phyloP scores from a whole-genome alignment of 1,140 invertebrate genomes.

The Meloidogyne floridensis region DNA sequence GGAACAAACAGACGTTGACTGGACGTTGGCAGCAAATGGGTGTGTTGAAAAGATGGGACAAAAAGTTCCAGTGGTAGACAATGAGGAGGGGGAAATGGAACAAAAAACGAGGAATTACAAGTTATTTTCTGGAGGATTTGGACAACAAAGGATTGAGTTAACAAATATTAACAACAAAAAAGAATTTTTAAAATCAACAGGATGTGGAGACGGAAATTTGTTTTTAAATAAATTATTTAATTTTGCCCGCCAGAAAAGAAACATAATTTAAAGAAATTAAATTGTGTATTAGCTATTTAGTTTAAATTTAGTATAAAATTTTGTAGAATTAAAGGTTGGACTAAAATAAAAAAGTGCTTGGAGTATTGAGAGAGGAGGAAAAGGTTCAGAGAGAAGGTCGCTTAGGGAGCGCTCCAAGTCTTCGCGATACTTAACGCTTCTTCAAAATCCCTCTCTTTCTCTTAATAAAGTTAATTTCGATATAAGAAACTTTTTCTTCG shows the following conservation, averaged over 20 bases:
- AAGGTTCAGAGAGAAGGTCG: too few relatives aligned
- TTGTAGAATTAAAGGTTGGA: too few relatives aligned
- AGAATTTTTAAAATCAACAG: background rate
- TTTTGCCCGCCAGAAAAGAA: background rate
- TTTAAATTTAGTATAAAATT: background rate
- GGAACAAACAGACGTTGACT: background rate
- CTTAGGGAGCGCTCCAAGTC: too few relatives aligned
- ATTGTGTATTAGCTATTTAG: background rate
- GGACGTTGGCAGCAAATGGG: slow-evolving; percentile 15
- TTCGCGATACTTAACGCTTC: too few relatives aligned
- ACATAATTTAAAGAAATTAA: background rate
- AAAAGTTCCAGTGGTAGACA: slow-evolving; percentile 1
- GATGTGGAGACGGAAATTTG: background rate
- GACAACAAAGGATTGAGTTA: background rate
- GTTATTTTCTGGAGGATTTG: background rate
- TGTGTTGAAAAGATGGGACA: slow-evolving; percentile 5
- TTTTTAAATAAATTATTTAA: background rate
- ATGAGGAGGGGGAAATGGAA: slow-evolving; percentile 15
- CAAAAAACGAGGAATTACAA: background rate
- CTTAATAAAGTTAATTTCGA: too few relatives aligned
- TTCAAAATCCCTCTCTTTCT: too few relatives aligned
- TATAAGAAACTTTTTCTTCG: too few relatives aligned
- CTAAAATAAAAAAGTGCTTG: too few relatives aligned
- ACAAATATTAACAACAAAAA: background rate
- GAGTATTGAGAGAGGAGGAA: too few relatives aligned